phyloP scores from a whole-genome alignment of 2,113 vertebrate genomes.

The Cathartes aura region DNA sequence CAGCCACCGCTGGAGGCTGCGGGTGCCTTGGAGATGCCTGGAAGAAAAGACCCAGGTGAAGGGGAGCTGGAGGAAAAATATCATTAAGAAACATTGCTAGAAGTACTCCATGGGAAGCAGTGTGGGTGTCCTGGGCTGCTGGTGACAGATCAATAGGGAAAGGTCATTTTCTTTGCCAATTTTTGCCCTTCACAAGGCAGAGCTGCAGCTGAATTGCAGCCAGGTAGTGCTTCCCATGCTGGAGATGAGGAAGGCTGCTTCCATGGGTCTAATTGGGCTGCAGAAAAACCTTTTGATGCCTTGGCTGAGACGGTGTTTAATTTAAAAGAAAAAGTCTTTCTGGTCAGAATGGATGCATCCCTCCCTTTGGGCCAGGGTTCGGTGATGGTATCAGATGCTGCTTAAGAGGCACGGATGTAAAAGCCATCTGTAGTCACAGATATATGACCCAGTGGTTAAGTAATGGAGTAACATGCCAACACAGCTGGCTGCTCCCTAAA shows the following conservation, averaged over 20 bases:
- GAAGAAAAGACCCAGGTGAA: neutral
- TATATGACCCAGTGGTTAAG: constrained; percentile 63
- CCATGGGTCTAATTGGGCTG: neutral
- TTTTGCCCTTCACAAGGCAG: neutral
- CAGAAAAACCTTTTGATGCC: neutral
- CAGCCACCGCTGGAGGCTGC: neutral
- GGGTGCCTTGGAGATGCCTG: neutral
- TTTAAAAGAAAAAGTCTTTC: constrained; percentile 30
- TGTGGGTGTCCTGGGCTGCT: neutral
- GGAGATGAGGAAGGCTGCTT: neutral
- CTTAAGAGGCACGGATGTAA: constrained; percentile 35
- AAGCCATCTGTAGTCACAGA: constrained; percentile 69
- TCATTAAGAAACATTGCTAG: neutral
- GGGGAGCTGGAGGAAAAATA: neutral
- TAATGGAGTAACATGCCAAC: constrained; percentile 62
- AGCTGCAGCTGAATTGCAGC: neutral
- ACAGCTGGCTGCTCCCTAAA: constrained; percentile 38
- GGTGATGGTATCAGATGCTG: constrained; percentile 52
- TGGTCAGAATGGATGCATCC: neutral
- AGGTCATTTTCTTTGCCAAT: neutral
- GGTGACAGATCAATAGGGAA: neutral
- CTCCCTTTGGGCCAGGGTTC: neutral
- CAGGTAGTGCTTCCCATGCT: neutral
- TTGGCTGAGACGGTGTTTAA: neutral
- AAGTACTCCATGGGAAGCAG: neutral